Base-by-base conservation (phyloP, 2,888 invertebrate species). In the Noctua fimbriata region DNA sequence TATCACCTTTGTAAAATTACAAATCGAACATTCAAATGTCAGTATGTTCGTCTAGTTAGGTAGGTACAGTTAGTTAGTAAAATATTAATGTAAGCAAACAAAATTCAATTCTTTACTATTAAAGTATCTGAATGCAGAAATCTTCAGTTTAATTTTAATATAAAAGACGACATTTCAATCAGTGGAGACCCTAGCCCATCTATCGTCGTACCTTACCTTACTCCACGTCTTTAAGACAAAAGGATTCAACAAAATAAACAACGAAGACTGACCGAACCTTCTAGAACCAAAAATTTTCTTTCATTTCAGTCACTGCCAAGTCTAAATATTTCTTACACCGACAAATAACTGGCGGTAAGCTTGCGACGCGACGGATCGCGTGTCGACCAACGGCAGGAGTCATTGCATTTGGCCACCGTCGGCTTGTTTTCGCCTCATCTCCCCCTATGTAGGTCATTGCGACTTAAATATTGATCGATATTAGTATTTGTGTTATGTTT, bases 361-460 rank as follows among this genome's bases (percentile, higher is more conserved):
- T 95, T 94, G 93, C 95, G 95, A 94, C 96, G 94, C 93, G 92
- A 91, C 88, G 87, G 93, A 92, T 97, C 95, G 97, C 97, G 96
- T 97, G 96, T 95, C 96, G 90, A 92, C 89, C 92, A 90, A 93
- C 94, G 94, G 94, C 91, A 93, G 94, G 91, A 96, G 95, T 96
- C 96, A 95, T 95, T 97, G 96, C 96, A 97, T 95, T 94, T 89
- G 89, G 87, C 87, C 88, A 84, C 89, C 89, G 87, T 82, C 79
- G 85, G 84, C 81, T 74, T 83, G 87, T 88, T 88, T 91, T 91
- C 87, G 88, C 92, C 92, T 94, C 94, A 94, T 94, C 94, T 94
- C 94, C 90, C 93, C 92, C 81, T 86, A 93, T 93, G 88, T 95
- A 92, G 95, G 95, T 95, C 94, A 95, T 91, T 94, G 93, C 94